Evolutionary conservation across 2,113 vertebrate species (phyloP).

Genomic region (Platichthys flesus): DNA sequence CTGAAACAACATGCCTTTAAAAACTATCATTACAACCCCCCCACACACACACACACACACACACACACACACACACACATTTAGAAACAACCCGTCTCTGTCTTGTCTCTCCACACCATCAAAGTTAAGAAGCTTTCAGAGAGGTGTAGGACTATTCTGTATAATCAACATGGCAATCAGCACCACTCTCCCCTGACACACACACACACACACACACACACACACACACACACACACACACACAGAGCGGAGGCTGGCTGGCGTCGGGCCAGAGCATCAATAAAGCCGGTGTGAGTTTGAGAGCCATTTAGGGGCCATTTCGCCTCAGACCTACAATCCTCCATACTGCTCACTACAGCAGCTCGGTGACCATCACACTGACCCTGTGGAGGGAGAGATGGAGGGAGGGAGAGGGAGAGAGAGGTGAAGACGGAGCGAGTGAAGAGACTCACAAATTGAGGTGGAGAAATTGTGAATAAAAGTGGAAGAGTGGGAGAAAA

Average conservation of each 20-base stretch:
- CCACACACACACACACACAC: background rate
- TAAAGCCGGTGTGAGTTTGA: conserved; percentile 75
- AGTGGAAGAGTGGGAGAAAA: conserved; percentile 22
- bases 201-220: conserved; percentile 38
- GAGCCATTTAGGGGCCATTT: conserved; percentile 78
- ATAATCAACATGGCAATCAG: conserved; percentile 78
- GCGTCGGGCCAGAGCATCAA: conserved; percentile 72
- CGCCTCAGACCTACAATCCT: conserved; percentile 76
- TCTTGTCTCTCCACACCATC: conserved; percentile 42
- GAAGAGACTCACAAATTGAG: conserved; percentile 36
- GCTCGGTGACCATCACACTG: conserved; percentile 65
- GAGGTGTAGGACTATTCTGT: conserved; percentile 60
- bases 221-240: conserved; percentile 23
- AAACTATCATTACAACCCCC: background rate
- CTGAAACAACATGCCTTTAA: background rate
- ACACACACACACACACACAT: background rate
- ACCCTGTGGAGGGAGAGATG: conserved; percentile 55
- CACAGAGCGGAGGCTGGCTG: conserved; percentile 47
- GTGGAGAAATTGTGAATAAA: conserved; percentile 54
- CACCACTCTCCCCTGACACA: conserved; percentile 42
- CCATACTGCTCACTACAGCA: conserved; percentile 68
- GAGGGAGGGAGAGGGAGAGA: background rate
- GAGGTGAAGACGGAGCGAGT: conserved; percentile 7
- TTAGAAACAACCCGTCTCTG: conserved; percentile 35
- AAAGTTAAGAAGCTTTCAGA: conserved; percentile 62